Evolutionary conservation across 2,888 invertebrate genomes (phyloP).

Genomic region (Muscina levida): DNA sequence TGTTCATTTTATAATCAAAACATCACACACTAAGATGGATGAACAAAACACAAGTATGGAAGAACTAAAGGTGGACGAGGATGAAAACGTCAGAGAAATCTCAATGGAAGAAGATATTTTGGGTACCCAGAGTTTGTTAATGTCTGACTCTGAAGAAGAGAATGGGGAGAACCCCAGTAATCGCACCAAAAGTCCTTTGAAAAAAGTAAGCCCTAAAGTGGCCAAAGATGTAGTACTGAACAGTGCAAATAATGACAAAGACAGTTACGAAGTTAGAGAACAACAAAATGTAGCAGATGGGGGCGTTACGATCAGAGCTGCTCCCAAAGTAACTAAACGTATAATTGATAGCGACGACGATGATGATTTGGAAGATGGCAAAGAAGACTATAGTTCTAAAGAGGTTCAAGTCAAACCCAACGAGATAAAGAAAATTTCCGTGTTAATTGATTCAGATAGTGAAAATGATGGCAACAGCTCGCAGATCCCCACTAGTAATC

Average conservation of each 20-base stretch:
- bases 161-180: slow-evolving; percentile 50
- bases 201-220: slow-evolving; percentile 3
- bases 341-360: slow-evolving; percentile 68
- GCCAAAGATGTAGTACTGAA: slow-evolving; percentile 11
- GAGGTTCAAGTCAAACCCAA: neutral
- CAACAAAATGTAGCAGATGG: too few relatives aligned
- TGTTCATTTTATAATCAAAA: neutral
- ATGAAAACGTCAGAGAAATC: slow-evolving; percentile 67
- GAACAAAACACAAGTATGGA: slow-evolving; percentile 63
- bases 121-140: slow-evolving; percentile 73
- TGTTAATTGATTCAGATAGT: slow-evolving; percentile 70
- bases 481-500: neutral
- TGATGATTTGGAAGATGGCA: slow-evolving; percentile 52
- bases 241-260: neutral
- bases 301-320: too few relatives aligned
- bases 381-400: slow-evolving; percentile 58
- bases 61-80: slow-evolving; percentile 61
- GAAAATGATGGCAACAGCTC: slow-evolving; percentile 66
- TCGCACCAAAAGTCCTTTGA: slow-evolving; percentile 28
- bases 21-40: slow-evolving; percentile 34
- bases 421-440: slow-evolving; percentile 66
- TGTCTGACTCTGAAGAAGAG: slow-evolving; percentile 74
- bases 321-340: slow-evolving; percentile 46
- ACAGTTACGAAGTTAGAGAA: neutral
- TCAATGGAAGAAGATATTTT: slow-evolving; percentile 73